These are phyloP conservation scores for Ptilonorhynchus violaceus DNA, from an alignment of 2,113 vertebrate species.

Conservation along the genomic window DNA sequence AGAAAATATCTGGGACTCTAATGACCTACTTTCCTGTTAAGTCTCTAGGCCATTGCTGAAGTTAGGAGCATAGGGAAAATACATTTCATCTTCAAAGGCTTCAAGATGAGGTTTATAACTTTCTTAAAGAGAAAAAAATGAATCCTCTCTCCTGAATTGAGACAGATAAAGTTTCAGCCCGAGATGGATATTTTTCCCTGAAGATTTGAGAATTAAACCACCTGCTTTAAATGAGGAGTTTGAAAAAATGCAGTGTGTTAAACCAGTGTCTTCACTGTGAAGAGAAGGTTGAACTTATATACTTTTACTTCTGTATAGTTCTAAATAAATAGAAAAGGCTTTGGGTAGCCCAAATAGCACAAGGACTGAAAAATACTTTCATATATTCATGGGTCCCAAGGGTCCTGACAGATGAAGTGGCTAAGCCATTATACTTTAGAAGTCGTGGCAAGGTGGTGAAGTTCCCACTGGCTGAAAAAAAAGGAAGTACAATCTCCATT, in stretches of 20 bases:
- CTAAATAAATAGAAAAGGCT: background rate
- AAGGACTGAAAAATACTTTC: background rate
- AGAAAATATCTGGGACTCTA: conserved; percentile 33
- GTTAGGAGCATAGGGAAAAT: conserved; percentile 36
- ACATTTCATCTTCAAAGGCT: conserved; percentile 46
- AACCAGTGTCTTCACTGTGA: background rate
- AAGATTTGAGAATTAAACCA: conserved; percentile 41
- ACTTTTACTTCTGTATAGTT: background rate
- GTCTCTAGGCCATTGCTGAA: conserved; percentile 51
- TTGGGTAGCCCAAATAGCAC: background rate
- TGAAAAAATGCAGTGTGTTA: background rate
- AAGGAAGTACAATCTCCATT: background rate
- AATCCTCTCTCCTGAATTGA: conserved; percentile 40
- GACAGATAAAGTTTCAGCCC: conserved; percentile 7
- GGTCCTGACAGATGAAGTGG: background rate
- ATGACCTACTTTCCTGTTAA: conserved; percentile 56
- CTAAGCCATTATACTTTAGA: background rate
- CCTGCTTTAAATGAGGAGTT: background rate
- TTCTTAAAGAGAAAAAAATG: conserved; percentile 23
- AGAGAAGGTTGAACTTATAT: background rate
- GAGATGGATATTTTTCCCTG: conserved; percentile 22
- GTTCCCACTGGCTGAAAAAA: background rate
- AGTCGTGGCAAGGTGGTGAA: background rate
- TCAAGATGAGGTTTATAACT: conserved; percentile 40
- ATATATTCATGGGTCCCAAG: background rate